Base-by-base conservation (phyloP, 2,113 vertebrate genomes). In the human (Homo sapiens) region DNA sequence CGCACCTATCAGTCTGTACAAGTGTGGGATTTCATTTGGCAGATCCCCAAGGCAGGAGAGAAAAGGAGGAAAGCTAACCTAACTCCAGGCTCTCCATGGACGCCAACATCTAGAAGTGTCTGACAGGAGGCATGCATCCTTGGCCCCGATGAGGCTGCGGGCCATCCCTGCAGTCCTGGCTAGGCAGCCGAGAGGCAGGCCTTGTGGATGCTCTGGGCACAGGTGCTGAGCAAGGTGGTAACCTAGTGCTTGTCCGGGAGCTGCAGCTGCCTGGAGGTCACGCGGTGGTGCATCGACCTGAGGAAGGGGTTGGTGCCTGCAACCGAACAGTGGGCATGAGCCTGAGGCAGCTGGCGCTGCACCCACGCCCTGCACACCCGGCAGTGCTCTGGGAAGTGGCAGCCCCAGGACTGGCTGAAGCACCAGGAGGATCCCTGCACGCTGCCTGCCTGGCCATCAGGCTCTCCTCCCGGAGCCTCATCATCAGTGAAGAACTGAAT, bases 151-250 rank as follows among this genome's bases (percentile, higher is more conserved):
- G 16, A 72, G 72, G 89, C 55, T 43, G 27, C 64, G 16, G n/a
- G 86, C 64, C 9, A 72, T 81, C 57, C 75, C 70, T 8, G 25
- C 2, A 50, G 87, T 48, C 87, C 84, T 48, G 52, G 96, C 98
- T 99, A 99, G 0, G 99, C 99, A 0, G 99, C 99, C 0, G 99
- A 99, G 32, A 99, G 99, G 97, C 99, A 99, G 94, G 99, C 99
- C 98, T 99, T 99, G 3, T 99, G 99, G 96, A 99, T 99, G 68
- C 99, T 99, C 98, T 99, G 38, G 38, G 38, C 38, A 38, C 38
- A 38, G 38, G 38, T 38, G 38, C 38, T 38, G 38, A 38, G 38
- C 38, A 38, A 38, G 38, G 38, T 38, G 38, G 38, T 38, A 38
- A 38, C 38, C 38, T 38, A 38, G 38, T 38, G 38, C 38, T 38